A percentile compares a stretch with the other conserved stretches of the same genome.
Evolutionary conservation across 2,113 vertebrate genomes (phyloP).

Genomic region (Aptenodytes forsteri): DNA sequence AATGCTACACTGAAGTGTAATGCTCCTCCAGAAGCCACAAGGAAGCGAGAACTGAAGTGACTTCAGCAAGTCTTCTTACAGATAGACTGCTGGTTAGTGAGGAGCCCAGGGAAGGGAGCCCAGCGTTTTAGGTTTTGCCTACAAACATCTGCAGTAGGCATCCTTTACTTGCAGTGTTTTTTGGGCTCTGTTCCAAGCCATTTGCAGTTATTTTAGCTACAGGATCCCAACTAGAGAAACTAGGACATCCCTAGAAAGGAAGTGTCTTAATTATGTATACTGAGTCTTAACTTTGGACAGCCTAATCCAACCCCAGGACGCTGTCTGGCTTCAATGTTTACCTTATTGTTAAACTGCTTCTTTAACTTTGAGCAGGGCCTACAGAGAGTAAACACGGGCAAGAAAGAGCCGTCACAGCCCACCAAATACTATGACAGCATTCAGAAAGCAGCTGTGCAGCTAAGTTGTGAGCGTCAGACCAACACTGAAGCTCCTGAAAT

Average conservation of each 20-base stretch:
- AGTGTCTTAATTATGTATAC: not conserved
- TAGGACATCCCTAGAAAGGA: conserved; percentile 29
- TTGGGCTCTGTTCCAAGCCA: not conserved
- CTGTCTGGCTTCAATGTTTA: not conserved
- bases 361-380: conserved; percentile 12
- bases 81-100: not conserved
- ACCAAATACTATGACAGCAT: too few relatives aligned
- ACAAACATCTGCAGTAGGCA: not conserved
- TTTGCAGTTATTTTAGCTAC: conserved; percentile 6
- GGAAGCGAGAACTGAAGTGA: not conserved
- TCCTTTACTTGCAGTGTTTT: not conserved
- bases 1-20: not conserved
- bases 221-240: conserved; percentile 6
- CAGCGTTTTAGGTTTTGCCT: not conserved
- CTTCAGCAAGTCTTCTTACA: not conserved
- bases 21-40: not conserved
- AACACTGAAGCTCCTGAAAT: not conserved
- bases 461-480: not conserved
- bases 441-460: not conserved
- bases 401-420: not conserved
- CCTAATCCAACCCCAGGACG: not conserved
- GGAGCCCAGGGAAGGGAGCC: not conserved
- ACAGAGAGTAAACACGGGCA: not conserved
- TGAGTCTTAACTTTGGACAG: not conserved
- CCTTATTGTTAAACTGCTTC: not conserved